Base-by-base conservation (phyloP, 2,797 vertebrate species). In the Astyanax mexicanus region DNA sequence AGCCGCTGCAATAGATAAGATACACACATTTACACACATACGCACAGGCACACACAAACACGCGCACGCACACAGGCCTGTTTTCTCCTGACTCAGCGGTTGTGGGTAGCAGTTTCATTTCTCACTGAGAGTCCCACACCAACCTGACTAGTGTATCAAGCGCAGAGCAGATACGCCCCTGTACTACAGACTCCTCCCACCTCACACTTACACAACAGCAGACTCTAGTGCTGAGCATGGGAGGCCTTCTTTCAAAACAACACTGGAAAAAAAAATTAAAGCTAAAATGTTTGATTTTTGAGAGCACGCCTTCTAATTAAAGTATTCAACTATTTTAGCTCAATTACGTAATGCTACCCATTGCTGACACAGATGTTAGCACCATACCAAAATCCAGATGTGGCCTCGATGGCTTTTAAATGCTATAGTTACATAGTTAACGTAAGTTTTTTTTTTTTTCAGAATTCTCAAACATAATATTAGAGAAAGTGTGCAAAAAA, bases 1-100 rank as follows among this genome's bases (percentile, higher is more conserved):
- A n/a, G 40, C 19, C 61, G 29, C 51, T 78, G 45, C 35, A 69
- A 35, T n/a, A 57, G 74, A 73, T 73, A 61, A 65, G 57, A 60
- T 54, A 60, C 27, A 70, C 37, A 62, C 7, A 25, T 19, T 49
- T 8, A 21, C 54, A 70, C 47, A 47, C 69, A 47, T 21, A 23
- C 29, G 11, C 72, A 65, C 32, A 6, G 37, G 44, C 57, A 21
- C 65, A 44, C 11, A 64, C 45, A 25, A 21, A 62, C 42, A 52
- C 40, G 60, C 66, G 37, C 73, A 68, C 40, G 62, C 32, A 49
- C 64, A 37, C 51, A 58, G 32, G 52, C 27, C 42, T 25, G 37
- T 49, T 73, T 76, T 75, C 55, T 69, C 52, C 74, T 79, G 62
- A 79, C 17, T 69, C 72, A 75, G 72, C 73, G 55, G 49, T 35